Percentiles rank a stretch among this genome's conserved stretches.
Evolutionary conservation across 2,113 vertebrate genomes (phyloP).

Genomic region (Chloebia gouldiae): DNA sequence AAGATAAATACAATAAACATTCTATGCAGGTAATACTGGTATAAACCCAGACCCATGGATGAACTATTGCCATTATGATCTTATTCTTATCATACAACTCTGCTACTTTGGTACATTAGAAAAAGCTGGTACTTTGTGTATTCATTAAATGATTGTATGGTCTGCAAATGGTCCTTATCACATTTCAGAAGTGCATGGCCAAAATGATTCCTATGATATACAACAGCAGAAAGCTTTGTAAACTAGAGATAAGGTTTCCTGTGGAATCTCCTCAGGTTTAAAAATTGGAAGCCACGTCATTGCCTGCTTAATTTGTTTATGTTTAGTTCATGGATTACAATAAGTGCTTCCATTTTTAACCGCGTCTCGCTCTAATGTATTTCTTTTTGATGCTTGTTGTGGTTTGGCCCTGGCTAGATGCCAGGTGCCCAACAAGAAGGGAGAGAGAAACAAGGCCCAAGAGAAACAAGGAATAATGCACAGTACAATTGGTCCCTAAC

Average conservation of each 20-base stretch:
- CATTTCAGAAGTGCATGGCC: not conserved
- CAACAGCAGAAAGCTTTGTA: not conserved
- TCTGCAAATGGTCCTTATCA: not conserved
- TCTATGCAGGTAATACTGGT: not conserved
- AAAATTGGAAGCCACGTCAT: not conserved
- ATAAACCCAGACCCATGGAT: not conserved
- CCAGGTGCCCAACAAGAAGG: not conserved
- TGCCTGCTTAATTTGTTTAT: not conserved
- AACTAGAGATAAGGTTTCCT: not conserved
- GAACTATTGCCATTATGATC: not conserved
- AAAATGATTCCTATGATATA: not conserved
- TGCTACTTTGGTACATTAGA: not conserved
- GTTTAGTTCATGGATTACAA: not conserved
- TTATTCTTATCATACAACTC: not conserved
- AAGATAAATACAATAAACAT: not conserved
- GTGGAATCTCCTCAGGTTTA: slow-evolving; percentile 25
- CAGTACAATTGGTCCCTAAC: not conserved
- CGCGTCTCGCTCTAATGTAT: rapidly evolving
- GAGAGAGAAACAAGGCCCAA: not conserved
- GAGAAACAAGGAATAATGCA: not conserved
- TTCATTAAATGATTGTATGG: not conserved
- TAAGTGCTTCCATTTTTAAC: not conserved
- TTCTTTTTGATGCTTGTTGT: not conserved
- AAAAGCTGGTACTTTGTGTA: not conserved
- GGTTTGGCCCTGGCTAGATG: not conserved